Evolutionary conservation across 1,140 invertebrate genomes (phyloP), one percentile per base, ranked within the genome.

Genomic region (Chironomus striatipennis): DNA sequence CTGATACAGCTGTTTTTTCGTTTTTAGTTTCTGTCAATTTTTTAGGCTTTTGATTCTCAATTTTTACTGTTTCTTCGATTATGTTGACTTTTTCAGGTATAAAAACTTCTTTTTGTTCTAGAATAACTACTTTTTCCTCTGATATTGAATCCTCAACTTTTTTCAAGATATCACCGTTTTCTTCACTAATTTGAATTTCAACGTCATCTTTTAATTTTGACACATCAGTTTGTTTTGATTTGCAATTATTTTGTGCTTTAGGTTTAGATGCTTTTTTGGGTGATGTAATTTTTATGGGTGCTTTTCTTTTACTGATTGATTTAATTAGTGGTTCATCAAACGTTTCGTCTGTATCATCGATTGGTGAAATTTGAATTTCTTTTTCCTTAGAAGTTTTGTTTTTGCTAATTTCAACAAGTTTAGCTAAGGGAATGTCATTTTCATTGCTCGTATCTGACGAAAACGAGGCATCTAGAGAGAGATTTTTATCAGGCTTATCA

Each of bases 351-450:
- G 2, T 47, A 5, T 57, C 47, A 57, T 15, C 12, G 1, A n/a
- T 57, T 4, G 5, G 4, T 57, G 5, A 57, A 57, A 15, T 15
- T 15, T 10, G 5, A 12, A 57, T 57, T n/a, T 20, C 18, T 70
- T 18, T 15, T 70, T 7, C 17, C 2, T 70, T 70, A 9, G 6
- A 20, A 18, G 17, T 12, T 57, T 15, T 12, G 18, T 20, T 21
- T 2, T 20, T 18, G 20, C 4, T 18, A 1, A 17, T 18, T 7
- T 70, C 9, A 18, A 70, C 18, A 70, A 70, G 65, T 18, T 70
- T 70, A 18, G 65, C n/a, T 70, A 70, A 20, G 3, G 65, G 65
- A 70, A 70, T 70, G 20, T 70, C 65, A 20, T 70, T 70, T 21
- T 70, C 65, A 21, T 70, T 70, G 10, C 65, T 70, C 20, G 65